These are phyloP conservation scores for Pecten maximus DNA, from an alignment of 2,888 invertebrate genomes.

Conservation along the genomic window DNA sequence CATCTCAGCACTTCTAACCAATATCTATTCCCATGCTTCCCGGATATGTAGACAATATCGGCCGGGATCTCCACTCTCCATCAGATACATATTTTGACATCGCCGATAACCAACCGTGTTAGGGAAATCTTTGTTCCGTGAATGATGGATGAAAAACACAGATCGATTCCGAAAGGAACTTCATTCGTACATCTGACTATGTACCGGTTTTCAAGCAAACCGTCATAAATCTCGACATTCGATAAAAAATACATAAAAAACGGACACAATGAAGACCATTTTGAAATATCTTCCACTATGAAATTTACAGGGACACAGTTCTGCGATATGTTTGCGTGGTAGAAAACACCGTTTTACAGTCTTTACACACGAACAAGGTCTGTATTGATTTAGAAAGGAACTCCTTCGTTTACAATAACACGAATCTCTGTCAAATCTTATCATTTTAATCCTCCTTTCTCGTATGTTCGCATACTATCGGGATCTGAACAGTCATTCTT, in stretches of 20 bases:
- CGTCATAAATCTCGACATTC: not conserved
- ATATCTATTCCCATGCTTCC: not conserved
- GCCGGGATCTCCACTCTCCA: not conserved
- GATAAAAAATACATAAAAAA: not conserved
- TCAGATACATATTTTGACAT: slow-evolving; percentile 32
- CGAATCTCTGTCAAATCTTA: not conserved
- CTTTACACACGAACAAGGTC: not conserved
- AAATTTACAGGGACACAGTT: not conserved
- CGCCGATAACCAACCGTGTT: not conserved
- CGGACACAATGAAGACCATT: not conserved
- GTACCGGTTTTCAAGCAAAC: not conserved
- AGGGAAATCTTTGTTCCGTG: not conserved
- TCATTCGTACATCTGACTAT: not conserved
- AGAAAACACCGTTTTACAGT: not conserved
- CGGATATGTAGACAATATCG: slow-evolving; percentile 1
- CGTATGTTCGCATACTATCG: not conserved
- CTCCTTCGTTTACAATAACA: not conserved
- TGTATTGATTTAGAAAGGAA: not conserved
- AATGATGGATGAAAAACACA: not conserved
- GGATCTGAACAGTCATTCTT: too few species aligned
- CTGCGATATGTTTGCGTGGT: slow-evolving; percentile 5
- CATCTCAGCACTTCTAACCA: not conserved
- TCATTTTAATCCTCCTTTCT: not conserved
- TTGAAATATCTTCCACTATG: not conserved
- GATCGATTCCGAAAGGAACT: not conserved